These are phyloP conservation scores for Clupea harengus DNA, from an alignment of 2,113 vertebrate species.

Conservation along the genomic window DNA sequence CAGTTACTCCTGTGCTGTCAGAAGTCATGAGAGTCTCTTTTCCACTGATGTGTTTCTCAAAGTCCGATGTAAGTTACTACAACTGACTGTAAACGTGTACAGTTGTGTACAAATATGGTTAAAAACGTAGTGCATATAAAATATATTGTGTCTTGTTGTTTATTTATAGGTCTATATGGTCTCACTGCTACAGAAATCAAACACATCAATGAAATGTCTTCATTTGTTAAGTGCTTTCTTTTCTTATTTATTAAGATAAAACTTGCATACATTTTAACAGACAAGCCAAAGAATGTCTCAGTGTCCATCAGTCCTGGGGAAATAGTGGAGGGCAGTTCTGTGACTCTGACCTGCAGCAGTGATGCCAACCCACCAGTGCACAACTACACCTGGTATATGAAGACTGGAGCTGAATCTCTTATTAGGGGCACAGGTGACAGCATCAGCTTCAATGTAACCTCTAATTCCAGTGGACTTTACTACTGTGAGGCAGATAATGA, in stretches of 20 bases:
- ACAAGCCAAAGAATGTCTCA: constrained; percentile 6
- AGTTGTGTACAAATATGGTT: too few species aligned
- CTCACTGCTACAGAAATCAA: neutral
- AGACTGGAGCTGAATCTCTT: too few species aligned
- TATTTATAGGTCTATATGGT: too few species aligned
- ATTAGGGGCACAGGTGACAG: too few species aligned
- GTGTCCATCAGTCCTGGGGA: constrained; percentile 21
- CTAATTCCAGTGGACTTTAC: neutral
- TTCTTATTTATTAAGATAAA: neutral
- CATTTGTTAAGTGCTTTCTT: too few species aligned
- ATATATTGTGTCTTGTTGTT: too few species aligned
- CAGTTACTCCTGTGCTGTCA: too few species aligned
- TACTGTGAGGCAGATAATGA: constrained; percentile 26
- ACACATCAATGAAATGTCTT: too few species aligned
- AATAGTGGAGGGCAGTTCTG: constrained; percentile 31
- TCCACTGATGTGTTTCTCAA: neutral
- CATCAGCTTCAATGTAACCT: too few species aligned
- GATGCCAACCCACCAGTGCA: constrained; percentile 1
- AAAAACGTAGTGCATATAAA: too few species aligned
- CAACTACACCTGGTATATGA: neutral
- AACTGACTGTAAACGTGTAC: neutral
- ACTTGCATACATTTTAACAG: neutral
- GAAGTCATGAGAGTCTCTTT: too few species aligned
- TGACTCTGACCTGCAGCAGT: constrained; percentile 14
- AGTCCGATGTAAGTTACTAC: constrained; percentile 10